Percentiles rank a stretch among this genome's conserved stretches.
Conservation (phyloP, 1,140 invertebrate genomes). For the Copidosoma floridanum region DNA sequence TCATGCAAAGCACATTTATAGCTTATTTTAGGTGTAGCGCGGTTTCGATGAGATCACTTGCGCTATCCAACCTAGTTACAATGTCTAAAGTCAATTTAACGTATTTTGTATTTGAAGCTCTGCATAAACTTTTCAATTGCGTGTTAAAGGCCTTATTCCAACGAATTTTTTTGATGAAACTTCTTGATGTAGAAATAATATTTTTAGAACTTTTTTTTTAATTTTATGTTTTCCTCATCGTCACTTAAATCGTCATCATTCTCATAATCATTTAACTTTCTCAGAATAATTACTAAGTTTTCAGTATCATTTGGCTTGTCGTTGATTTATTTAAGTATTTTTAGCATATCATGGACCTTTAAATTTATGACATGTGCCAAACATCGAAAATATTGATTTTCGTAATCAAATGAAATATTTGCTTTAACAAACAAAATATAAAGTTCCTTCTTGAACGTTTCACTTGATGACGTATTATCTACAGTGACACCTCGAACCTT, state of each 20-base stretch:
- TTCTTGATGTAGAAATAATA: background rate
- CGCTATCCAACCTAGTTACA: background rate
- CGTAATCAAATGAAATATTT: background rate
- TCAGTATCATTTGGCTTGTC: background rate
- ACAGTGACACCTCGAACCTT: slow-evolving; percentile 35
- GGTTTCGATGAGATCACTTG: background rate
- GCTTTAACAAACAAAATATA: background rate
- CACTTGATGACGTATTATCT: slow-evolving; percentile 32
- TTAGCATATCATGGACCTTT: background rate
- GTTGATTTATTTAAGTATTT: background rate
- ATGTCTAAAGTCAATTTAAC: background rate
- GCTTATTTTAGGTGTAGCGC: background rate
- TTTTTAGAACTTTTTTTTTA: background rate
- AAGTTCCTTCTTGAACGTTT: slow-evolving; percentile 24
- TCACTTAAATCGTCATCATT: background rate
- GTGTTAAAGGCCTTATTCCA: background rate
- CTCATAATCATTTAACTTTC: background rate
- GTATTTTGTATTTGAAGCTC: too few species aligned
- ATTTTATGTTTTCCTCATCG: too few species aligned
- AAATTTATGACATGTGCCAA: background rate
- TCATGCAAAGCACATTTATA: background rate
- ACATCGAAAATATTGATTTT: slow-evolving; percentile 1
- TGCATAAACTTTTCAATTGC: background rate
- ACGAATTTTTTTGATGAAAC: background rate
- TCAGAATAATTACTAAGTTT: background rate